A percentile compares a stretch with the other conserved stretches of the same genome.
Evolutionary conservation across 2,797 vertebrate species (phyloP).

Genomic region (Rousettus madagascariensis): DNA sequence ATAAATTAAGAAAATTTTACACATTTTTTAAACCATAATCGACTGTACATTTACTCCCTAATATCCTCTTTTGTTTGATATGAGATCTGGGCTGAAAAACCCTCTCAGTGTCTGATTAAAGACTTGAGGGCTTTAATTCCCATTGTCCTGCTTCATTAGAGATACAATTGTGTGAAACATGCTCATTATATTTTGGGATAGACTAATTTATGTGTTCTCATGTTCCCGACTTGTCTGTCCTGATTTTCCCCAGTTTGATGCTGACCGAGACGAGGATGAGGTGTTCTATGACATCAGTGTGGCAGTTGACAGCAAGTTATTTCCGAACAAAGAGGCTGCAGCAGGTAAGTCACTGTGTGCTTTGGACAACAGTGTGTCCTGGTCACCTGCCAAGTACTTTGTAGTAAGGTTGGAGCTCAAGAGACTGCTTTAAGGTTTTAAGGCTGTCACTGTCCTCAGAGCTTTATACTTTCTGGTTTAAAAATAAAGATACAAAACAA

Average conservation of each 20-base stretch:
- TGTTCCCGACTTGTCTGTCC: conserved; percentile 33
- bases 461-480: neutral
- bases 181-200: neutral
- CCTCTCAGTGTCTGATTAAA: neutral
- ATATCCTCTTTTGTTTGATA: neutral
- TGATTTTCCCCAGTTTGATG: conserved; percentile 89
- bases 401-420: neutral
- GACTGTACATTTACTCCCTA: neutral
- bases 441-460: neutral
- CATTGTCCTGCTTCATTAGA: neutral
- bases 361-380: neutral
- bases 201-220: neutral
- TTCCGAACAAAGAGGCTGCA: conserved; percentile 90
- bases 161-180: neutral
- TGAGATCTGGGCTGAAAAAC: neutral
- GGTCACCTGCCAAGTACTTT: neutral
- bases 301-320: conserved; percentile 95
- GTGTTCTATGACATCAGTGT: conserved; percentile 96
- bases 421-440: neutral
- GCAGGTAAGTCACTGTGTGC: conserved; percentile 87
- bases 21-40: neutral
- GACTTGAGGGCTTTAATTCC: neutral
- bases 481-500: conserved; percentile 7
- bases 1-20: conserved; percentile 14
- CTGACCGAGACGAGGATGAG: conserved; percentile 96